phyloP scores from a whole-genome alignment of 2,113 vertebrate genomes.

The Engraulis encrasicolus region DNA sequence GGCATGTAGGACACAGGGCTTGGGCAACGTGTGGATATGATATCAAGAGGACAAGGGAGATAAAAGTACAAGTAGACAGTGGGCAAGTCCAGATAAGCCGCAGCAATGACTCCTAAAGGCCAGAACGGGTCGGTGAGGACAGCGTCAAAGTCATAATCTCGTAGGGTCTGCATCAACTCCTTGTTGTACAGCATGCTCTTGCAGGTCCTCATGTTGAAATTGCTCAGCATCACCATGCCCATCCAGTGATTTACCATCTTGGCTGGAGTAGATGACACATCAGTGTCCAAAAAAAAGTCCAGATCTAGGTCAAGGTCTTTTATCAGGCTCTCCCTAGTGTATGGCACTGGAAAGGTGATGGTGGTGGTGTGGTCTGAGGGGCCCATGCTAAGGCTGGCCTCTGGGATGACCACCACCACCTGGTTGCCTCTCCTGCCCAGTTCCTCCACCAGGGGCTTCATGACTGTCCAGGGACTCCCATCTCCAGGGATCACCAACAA shows the following conservation, averaged over 20 bases:
- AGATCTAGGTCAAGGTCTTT: rapidly evolving
- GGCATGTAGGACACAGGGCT: conserved; percentile 71
- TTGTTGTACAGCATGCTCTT: conserved; percentile 56
- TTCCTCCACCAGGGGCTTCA: conserved; percentile 57
- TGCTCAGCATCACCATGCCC: rapidly evolving
- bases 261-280: conserved; percentile 42
- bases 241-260: not conserved
- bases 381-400: conserved; percentile 59
- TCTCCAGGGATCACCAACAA: conserved; percentile 75
- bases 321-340: conserved; percentile 57
- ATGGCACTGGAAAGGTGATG: conserved; percentile 50
- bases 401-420: conserved; percentile 58
- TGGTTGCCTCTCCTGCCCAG: conserved; percentile 67
- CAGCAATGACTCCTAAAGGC: conserved; percentile 70
- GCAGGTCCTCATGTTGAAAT: conserved; percentile 34
- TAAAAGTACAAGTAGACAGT: conserved; percentile 66
- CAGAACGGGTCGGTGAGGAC: conserved; percentile 69
- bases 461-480: conserved; percentile 80
- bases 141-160: conserved; percentile 67
- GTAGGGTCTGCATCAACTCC: conserved; percentile 63
- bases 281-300: rapidly evolving
- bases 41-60: conserved; percentile 61
- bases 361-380: conserved; percentile 61
- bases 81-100: conserved; percentile 68
- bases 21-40: conserved; percentile 63